A percentile compares a stretch with the other conserved stretches of the same genome.
phyloP scores from a whole-genome alignment of 1,140 invertebrate genomes.

The Zaprionus lachaisei region DNA sequence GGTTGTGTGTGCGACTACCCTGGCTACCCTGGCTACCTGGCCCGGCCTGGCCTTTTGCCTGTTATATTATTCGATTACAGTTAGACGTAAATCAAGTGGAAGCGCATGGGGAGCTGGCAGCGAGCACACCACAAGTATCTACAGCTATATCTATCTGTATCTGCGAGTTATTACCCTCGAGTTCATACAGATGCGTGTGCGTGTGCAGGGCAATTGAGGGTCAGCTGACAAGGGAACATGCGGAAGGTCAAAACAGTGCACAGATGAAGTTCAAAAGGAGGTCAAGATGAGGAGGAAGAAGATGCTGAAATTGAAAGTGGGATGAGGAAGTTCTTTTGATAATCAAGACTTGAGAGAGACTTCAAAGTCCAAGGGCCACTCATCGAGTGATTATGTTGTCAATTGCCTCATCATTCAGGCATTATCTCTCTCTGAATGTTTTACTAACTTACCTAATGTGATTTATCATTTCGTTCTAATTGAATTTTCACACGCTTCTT shows the following conservation, averaged over 20 bases:
- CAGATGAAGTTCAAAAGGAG: slow-evolving; percentile 25
- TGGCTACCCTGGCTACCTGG: slow-evolving; percentile 50
- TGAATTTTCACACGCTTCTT: slow-evolving; percentile 55
- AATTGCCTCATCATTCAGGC: neutral
- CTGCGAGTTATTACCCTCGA: slow-evolving; percentile 35
- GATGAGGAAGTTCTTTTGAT: neutral
- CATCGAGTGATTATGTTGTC: neutral
- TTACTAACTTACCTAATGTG: neutral
- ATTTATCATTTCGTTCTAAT: slow-evolving; percentile 45
- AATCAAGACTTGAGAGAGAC: neutral
- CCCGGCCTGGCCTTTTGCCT: slow-evolving; percentile 52
- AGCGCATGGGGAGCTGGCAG: slow-evolving; percentile 49
- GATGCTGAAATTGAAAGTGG: neutral
- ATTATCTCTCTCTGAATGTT: neutral
- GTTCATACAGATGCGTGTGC: slow-evolving; percentile 17
- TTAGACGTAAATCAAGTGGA: slow-evolving; percentile 82
- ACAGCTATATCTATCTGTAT: neutral
- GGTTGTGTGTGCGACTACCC: slow-evolving; percentile 46
- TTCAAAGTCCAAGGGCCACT: neutral
- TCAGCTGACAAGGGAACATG: neutral
- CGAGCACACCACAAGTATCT: neutral
- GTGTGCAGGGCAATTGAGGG: slow-evolving; percentile 19
- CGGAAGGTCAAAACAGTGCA: slow-evolving; percentile 30
- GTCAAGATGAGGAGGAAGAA: slow-evolving; percentile 9
- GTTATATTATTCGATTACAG: slow-evolving; percentile 82